phyloP scores from a whole-genome alignment of 2,797 vertebrate genomes.

The Sebastes diploproa region DNA sequence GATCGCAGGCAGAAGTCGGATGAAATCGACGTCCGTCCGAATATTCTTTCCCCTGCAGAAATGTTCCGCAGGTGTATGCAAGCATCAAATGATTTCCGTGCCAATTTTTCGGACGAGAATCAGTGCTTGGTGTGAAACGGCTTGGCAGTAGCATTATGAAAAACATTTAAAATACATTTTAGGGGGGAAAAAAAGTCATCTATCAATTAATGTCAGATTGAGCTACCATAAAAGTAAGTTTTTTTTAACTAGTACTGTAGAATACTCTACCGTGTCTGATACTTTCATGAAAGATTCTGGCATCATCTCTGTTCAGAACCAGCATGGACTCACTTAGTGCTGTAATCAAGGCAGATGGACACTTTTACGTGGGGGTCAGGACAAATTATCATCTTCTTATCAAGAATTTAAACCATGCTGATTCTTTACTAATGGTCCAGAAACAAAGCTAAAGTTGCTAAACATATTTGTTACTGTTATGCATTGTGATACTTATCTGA shows the following conservation, averaged over 20 bases:
- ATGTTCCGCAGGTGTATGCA: not conserved
- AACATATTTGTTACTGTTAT: constrained; percentile 9
- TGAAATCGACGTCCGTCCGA: not conserved
- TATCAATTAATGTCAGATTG: constrained; percentile 21
- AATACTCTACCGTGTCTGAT: constrained; percentile 85
- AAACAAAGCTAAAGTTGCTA: not conserved
- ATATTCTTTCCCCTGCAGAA: not conserved
- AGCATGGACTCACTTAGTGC: constrained; percentile 83
- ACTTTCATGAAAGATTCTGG: constrained; percentile 84
- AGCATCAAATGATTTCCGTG: not conserved
- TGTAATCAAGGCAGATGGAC: constrained; percentile 82
- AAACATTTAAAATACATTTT: constrained; percentile 43
- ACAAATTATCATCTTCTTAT: constrained; percentile 43
- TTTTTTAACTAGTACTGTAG: constrained; percentile 61
- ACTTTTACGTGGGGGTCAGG: constrained; percentile 64
- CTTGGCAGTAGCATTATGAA: constrained; percentile 35
- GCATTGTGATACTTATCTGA: constrained; percentile 5
- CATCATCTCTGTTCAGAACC: constrained; percentile 84
- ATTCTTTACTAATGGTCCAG: constrained; percentile 2
- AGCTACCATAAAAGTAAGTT: constrained; percentile 24
- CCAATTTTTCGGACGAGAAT: not conserved
- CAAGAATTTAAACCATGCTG: constrained; percentile 23
- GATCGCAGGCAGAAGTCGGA: too few relatives aligned
- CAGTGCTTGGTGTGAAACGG: not conserved
- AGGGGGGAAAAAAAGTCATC: constrained; percentile 6